phyloP scores from a whole-genome alignment of 1,140 invertebrate species.

The Oreohelix idahoensis region DNA sequence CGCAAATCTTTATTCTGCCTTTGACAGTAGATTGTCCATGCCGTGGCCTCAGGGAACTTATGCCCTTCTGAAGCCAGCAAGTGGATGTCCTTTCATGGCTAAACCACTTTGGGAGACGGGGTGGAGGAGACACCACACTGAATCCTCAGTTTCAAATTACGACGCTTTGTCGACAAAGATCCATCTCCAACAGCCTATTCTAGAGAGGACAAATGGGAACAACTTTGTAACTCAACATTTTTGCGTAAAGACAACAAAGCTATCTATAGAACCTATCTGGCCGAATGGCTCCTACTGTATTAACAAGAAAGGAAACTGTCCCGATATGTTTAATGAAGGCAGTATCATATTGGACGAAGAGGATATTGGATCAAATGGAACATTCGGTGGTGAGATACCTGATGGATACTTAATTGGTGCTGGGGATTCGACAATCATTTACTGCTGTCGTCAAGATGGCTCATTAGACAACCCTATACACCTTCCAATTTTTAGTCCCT shows the following conservation, averaged over 20 bases:
- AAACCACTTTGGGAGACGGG: neutral
- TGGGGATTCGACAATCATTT: neutral
- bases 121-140: neutral
- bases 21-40: neutral
- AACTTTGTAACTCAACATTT: conserved; percentile 19
- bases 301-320: conserved; percentile 2
- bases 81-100: neutral
- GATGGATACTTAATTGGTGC: neutral
- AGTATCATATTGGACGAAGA: neutral
- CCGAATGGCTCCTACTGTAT: conserved; percentile 10
- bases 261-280: neutral
- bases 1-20: neutral
- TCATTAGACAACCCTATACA: neutral
- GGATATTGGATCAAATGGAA: neutral
- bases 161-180: neutral
- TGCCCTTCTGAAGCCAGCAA: neutral
- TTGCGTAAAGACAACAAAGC: neutral
- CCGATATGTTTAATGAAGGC: neutral
- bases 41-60: neutral
- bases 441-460: conserved; percentile 22
- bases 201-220: neutral
- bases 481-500: neutral
- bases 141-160: neutral
- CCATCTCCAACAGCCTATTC: neutral
- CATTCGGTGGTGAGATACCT: neutral